Evolutionary conservation across 2,888 invertebrate species (phyloP).

Genomic region (Xylocampa areola): DNA sequence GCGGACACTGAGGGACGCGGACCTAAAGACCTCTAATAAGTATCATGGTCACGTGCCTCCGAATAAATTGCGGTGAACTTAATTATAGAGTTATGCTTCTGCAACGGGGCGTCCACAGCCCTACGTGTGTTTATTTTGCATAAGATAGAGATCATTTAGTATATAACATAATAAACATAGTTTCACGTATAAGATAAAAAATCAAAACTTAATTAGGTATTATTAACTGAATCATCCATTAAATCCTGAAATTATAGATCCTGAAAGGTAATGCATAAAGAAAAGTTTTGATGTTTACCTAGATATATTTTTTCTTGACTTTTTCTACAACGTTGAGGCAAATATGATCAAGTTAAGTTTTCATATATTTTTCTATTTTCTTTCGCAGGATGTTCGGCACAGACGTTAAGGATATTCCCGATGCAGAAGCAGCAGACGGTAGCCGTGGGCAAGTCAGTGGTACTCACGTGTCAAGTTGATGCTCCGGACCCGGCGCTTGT

Average conservation of each 20-base stretch:
- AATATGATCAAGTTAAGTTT: no score
- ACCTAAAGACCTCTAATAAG: conserved; percentile 62
- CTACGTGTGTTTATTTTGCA: conserved; percentile 55
- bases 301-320: no score
- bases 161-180: conserved; percentile 29
- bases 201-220: no score
- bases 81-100: conserved; percentile 74
- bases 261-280: no score
- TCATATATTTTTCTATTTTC: conserved; percentile 18
- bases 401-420: conserved; percentile 92
- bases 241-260: no score
- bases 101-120: conserved; percentile 29
- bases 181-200: not conserved
- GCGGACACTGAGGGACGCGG: conserved; percentile 53
- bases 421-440: conserved; percentile 92
- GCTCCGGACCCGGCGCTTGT: conserved; percentile 92
- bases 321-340: no score
- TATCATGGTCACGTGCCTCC: conserved; percentile 73
- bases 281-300: no score
- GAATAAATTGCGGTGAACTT: conserved; percentile 80
- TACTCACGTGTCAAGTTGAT: conserved; percentile 94
- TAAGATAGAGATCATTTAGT: conserved; percentile 39
- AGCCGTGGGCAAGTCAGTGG: conserved; percentile 93
- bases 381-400: conserved; percentile 81
- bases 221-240: no score